Evolutionary conservation across 2,888 invertebrate species (phyloP).

Genomic region (Bimastos eiseni): DNA sequence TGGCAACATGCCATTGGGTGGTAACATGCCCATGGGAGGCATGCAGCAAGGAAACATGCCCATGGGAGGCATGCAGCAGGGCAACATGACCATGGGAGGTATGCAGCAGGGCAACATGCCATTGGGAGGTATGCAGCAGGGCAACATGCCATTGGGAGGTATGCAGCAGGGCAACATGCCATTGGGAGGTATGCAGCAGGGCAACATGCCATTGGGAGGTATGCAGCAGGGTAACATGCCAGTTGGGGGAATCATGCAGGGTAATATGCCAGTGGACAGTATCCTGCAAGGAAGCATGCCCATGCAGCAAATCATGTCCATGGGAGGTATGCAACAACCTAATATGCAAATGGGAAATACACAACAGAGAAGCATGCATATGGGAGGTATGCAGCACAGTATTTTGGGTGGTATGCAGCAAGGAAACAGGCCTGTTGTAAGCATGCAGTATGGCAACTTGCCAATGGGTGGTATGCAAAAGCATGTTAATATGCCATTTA

Average conservation of each 20-base stretch:
- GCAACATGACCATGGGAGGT: neutral
- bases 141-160: neutral
- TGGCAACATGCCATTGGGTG: neutral
- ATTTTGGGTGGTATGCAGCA: neutral
- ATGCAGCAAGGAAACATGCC: neutral
- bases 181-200: neutral
- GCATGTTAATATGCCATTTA: neutral
- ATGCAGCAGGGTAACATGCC: neutral
- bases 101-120: neutral
- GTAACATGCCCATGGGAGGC: neutral
- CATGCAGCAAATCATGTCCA: neutral
- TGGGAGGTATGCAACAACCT: neutral
- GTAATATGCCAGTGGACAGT: neutral
- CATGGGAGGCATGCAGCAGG: neutral
- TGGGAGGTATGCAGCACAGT: neutral
- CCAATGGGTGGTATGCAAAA: neutral
- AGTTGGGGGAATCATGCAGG: neutral
- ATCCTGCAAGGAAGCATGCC: neutral
- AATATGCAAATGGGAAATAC: neutral
- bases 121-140: neutral
- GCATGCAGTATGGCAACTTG: neutral
- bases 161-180: neutral
- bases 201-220: neutral
- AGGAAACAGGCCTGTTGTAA: neutral
- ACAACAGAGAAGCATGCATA: neutral